Percentiles rank a stretch among this genome's conserved stretches.
Evolutionary conservation across 2,113 vertebrate species (phyloP).

Genomic region (Lophius piscatorius): DNA sequence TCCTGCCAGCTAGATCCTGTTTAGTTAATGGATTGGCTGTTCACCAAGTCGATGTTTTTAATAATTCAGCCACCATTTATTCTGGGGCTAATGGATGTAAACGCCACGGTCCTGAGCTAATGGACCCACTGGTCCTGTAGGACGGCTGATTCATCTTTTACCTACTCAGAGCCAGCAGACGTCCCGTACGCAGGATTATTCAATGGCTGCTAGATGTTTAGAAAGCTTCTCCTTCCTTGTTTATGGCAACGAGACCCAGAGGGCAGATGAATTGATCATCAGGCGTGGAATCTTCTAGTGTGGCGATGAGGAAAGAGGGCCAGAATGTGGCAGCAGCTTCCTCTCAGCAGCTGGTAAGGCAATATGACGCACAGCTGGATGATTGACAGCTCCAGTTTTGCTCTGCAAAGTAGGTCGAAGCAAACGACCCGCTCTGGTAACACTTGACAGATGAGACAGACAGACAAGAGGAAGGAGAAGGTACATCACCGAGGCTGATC

Average conservation of each 20-base stretch:
- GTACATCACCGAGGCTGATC: background rate
- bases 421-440: constrained; percentile 53
- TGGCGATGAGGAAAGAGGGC: constrained; percentile 14
- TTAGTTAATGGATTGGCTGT: constrained; percentile 34
- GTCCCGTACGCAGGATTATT: constrained; percentile 4
- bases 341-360: constrained; percentile 26
- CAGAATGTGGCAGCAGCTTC: constrained; percentile 30
- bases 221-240: constrained; percentile 9
- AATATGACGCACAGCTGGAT: constrained; percentile 58
- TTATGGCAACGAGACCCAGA: constrained; percentile 6
- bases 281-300: constrained; percentile 2
- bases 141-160: constrained; percentile 31
- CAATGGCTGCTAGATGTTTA: constrained; percentile 13
- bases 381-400: constrained; percentile 66
- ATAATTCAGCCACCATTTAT: constrained; percentile 47
- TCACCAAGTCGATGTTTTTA: constrained; percentile 33
- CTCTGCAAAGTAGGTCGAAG: constrained; percentile 67
- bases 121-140: constrained; percentile 34
- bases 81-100: constrained; percentile 50
- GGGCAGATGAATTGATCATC: constrained; percentile 11
- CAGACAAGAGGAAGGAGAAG: constrained; percentile 20
- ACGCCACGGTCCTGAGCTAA: constrained; percentile 53
- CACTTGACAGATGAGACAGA: no score
- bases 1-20: constrained; percentile 30
- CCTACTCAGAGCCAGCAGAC: constrained; percentile 24